Evolutionary conservation across 2,797 vertebrate genomes (phyloP).

Genomic region (Falco biarmicus): DNA sequence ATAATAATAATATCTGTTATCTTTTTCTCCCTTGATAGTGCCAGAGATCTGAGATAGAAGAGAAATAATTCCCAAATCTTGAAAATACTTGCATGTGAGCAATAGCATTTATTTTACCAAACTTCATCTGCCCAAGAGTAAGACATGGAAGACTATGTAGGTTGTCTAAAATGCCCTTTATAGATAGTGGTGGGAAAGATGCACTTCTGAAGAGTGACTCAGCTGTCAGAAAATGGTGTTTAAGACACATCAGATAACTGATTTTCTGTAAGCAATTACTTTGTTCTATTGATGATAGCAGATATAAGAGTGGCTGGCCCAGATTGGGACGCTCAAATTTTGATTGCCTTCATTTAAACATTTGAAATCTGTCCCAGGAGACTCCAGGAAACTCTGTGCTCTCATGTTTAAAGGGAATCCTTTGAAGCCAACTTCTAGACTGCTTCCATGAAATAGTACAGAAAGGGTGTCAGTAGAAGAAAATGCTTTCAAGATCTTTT

Average conservation of each 20-base stretch:
- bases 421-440: not conserved
- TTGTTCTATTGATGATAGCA: not conserved
- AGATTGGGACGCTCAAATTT: not conserved
- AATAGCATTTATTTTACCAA: not conserved
- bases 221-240: not conserved
- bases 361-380: not conserved
- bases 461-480: not conserved
- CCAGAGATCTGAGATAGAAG: not conserved
- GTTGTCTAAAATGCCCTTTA: not conserved
- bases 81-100: not conserved
- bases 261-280: not conserved
- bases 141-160: not conserved
- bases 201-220: not conserved
- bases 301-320: not conserved
- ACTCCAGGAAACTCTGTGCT: not conserved
- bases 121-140: not conserved
- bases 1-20: not conserved
- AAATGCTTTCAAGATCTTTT: not conserved
- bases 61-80: not conserved
- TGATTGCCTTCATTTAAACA: not conserved
- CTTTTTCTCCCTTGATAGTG: not conserved
- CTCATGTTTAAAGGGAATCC: not conserved
- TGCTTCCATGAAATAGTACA: not conserved
- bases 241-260: not conserved
- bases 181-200: not conserved